Evolutionary conservation across 2,797 vertebrate genomes (phyloP).

Genomic region (Podargus strigoides): DNA sequence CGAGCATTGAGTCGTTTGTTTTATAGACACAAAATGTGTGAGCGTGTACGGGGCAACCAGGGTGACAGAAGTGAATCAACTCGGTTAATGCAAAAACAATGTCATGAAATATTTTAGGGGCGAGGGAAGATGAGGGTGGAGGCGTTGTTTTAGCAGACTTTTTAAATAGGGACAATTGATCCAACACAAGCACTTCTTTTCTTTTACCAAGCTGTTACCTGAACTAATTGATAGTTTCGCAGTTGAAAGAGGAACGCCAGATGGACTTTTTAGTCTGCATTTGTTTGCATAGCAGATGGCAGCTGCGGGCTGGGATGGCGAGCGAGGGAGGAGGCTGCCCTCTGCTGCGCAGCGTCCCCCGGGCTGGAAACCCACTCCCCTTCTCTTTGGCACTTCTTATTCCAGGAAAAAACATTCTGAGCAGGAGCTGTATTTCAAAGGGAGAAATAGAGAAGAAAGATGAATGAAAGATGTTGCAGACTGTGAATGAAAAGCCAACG

Average conservation of each 20-base stretch:
- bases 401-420: neutral
- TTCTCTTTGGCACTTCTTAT: neutral
- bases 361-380: neutral
- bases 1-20: neutral
- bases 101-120: neutral
- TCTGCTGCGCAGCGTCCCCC: neutral
- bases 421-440: neutral
- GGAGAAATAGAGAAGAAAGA: neutral
- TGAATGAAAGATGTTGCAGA: neutral
- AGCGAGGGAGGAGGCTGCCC: slow-evolving; percentile 29
- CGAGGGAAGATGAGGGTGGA: neutral
- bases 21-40: neutral
- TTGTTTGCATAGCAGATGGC: neutral
- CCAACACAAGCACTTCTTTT: neutral
- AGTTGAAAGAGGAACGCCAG: neutral
- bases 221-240: neutral
- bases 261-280: neutral
- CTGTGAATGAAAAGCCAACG: neutral
- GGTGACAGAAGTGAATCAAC: fast-evolving
- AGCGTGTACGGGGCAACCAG: neutral
- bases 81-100: neutral
- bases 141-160: neutral
- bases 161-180: neutral
- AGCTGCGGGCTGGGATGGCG: neutral
- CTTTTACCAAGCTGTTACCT: slow-evolving; percentile 20